Evolutionary conservation across 2,888 invertebrate species (phyloP).

Genomic region (Nephrocerus scutellatus): DNA sequence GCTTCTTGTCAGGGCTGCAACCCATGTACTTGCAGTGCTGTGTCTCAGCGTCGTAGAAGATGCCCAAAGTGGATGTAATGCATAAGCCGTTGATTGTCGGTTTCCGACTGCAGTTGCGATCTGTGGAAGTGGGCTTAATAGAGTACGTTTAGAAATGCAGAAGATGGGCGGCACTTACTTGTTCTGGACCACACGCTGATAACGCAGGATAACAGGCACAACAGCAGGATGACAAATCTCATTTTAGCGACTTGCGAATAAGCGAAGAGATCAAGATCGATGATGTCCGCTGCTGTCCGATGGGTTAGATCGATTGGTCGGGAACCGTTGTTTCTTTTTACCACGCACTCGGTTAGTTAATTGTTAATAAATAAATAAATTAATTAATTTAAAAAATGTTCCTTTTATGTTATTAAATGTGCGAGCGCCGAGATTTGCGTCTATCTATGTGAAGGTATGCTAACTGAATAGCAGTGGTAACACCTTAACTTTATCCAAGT

Average conservation of each 20-base stretch:
- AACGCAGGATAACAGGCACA: slow-evolving; percentile 22
- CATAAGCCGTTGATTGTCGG: slow-evolving; percentile 39
- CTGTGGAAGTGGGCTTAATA: slow-evolving; percentile 19
- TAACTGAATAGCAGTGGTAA: no score
- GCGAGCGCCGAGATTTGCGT: no score
- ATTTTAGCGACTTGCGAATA: slow-evolving; percentile 1
- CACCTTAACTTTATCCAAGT: no score
- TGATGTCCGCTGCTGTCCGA: no score
- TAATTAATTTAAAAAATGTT: no score
- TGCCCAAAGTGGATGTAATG: slow-evolving; percentile 36
- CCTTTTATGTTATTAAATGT: no score
- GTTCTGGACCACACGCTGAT: slow-evolving; percentile 16
- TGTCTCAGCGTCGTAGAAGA: slow-evolving; percentile 38
- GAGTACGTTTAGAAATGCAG: not conserved
- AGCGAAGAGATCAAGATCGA: no score
- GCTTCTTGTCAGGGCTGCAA: slow-evolving; percentile 34
- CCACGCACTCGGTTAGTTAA: no score
- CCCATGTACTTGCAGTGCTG: slow-evolving; percentile 39
- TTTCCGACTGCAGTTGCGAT: slow-evolving; percentile 36
- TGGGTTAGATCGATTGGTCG: no score
- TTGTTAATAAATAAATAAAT: no score
- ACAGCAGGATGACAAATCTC: slow-evolving; percentile 16
- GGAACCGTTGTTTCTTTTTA: no score
- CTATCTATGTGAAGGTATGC: no score
- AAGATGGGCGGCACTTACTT: slow-evolving; percentile 18